Base-by-base conservation (phyloP, 2,888 invertebrate species). In the Thymelicus acteon region DNA sequence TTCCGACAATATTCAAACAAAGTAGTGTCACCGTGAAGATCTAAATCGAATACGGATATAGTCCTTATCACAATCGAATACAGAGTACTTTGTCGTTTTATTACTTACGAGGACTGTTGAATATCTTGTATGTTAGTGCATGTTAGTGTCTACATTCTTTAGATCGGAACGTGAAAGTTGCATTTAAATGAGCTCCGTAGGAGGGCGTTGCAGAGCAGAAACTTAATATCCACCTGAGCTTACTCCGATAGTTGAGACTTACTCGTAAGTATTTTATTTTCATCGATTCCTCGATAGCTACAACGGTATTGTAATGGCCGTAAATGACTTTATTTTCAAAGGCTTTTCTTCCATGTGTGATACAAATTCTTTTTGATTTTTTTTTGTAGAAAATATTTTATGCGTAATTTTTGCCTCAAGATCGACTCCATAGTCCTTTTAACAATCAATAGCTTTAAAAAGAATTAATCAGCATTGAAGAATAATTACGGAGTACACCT, bases 121-220 rank as follows among this genome's bases (percentile, higher is more conserved):
- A 54, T 54, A 24, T 76, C 74, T 54, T 24, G 54, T 24, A 54
- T 54, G 54, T 24, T 24, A 24, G 4, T 54, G 19, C 24, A 10
- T 54, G 24, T 54, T 54, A 54, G 24, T 10, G 12, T 54, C 19
- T 54, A 12, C 12, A 54, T 54, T 54, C 24, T 54, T 54, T 54
- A 54, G 24, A 54, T 24, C 19, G 24, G 24, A 54, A 54, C 24
- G 24, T 10, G 5, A 24, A 54, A 54, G 79, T 81, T 83, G 81
- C 82, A 86, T 86, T 82, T 79, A 86, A 86, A 87, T 86, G 78
- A 84, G 79, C 75, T 73, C 70, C 75, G 77, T 78, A 79, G 75
- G 75, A 78, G 77, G 78, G 79, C 71, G 79, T 74, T 67, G 74
- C 76, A 75, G 79, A 80, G 78, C 40, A 54, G 74, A 77, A 79